Evolutionary conservation across 2,797 vertebrate species (phyloP), one percentile per base, ranked within the genome.

Genomic region (Sciaenops ocellatus): DNA sequence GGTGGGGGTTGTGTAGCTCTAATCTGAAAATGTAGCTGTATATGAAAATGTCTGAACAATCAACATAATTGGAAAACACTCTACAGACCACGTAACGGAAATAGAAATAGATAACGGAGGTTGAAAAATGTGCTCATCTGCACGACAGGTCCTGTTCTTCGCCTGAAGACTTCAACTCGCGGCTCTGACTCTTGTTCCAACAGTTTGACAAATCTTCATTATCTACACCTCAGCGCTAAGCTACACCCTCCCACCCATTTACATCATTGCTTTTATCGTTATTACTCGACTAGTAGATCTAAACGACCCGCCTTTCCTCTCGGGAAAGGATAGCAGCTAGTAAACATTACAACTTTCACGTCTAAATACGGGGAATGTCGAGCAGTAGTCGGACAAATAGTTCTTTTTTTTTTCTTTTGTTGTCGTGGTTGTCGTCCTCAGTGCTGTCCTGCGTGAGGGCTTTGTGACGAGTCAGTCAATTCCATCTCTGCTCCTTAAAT

Each of bases 241-340:
- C 69, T 41, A 48, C 30, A 10, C 28, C 70, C 52, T 12, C 57
- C 67, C 44, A 28, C 15, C 15, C 50, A 57, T 18, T 22, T 51
- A 77, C 55, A 79, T 79, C 76, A 89, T 86, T 80, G 79, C 84
- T 85, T 81, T 82, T 61, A 78, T 80, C 38, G 69, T 87, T 85
- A 85, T 80, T 86, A 77, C 62, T 81, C 30, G 63, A 42, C 56
- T 41, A 69, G 13, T 73, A 56, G 48, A 67, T 75, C 64, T 75
- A 70, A 76, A 77, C 72, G 88, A 93, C 94, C 89, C 91, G 90
- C 93, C 90, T 69, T 69, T 73, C 81, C 73, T 75, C 62, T 63
- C 89, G 1, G 93, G 95, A 75, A 78, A 94, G 95, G 93, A 95
- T 96, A 96, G 96, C 96, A 97, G 96, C 96, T 95, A 95, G 94